phyloP scores from a whole-genome alignment of 2,797 vertebrate genomes.

The Intellagama lesueurii region DNA sequence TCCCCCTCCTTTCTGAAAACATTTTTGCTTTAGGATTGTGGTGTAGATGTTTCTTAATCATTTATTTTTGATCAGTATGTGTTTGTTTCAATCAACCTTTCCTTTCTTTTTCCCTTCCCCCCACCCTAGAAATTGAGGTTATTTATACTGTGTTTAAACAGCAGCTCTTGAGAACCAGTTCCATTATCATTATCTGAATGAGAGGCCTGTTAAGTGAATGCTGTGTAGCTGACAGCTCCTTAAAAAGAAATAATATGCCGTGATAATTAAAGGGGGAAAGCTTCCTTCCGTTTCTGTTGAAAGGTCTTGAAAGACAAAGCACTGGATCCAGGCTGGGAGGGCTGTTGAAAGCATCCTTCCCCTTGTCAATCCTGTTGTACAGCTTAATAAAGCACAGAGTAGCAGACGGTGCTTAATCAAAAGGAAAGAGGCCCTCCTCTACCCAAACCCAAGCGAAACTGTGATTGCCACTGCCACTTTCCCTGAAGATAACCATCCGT shows the following conservation, averaged over 20 bases:
- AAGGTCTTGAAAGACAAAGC: constrained; percentile 36
- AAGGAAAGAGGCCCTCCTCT: constrained; percentile 19
- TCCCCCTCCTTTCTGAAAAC: background rate
- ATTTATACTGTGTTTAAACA: constrained; percentile 48
- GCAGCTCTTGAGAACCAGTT: constrained; percentile 44
- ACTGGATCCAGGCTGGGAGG: constrained; percentile 20
- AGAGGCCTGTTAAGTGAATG: constrained; percentile 62
- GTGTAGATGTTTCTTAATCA: background rate
- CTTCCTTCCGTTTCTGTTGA: constrained; percentile 32
- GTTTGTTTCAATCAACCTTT: constrained; percentile 28
- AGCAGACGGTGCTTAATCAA: constrained; percentile 28
- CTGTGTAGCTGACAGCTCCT: constrained; percentile 63
- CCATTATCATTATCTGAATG: constrained; percentile 64
- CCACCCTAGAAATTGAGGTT: constrained; percentile 12
- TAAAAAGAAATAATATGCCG: constrained; percentile 46
- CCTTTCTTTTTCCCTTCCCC: background rate
- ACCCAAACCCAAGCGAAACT: constrained; percentile 4
- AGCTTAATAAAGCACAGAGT: constrained; percentile 35
- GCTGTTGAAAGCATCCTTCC: constrained; percentile 23
- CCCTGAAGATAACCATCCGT: background rate
- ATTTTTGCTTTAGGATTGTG: constrained; percentile 4
- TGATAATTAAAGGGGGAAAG: constrained; percentile 34
- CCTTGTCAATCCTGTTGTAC: constrained; percentile 40
- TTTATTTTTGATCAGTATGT: constrained; percentile 12
- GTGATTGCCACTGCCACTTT: constrained; percentile 10